Base-by-base conservation (phyloP, 2,888 invertebrate genomes). In the Molorchus minor region DNA sequence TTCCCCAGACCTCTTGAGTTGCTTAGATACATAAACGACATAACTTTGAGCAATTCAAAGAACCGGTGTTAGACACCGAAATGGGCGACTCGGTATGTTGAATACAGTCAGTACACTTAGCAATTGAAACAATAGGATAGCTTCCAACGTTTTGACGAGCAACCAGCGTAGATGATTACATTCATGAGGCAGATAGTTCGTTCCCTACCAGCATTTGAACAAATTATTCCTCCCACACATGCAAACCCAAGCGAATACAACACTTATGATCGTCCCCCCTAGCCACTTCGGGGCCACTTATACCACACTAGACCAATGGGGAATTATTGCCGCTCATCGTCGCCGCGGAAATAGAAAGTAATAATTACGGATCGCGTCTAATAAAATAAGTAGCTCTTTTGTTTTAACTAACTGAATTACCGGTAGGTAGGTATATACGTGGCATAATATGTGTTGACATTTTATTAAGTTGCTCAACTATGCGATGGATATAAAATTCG, bases 211-310 rank as follows among this genome's bases (percentile, higher is more conserved):
- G 44, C 41, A 58, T 60, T 51, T 60, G 44, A 49, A 58, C 58
- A 62, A 68, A 65, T 66, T 64, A 68, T 68, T 65, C 68, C 69
- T 69, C 69, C 69, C 69, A 69, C 69, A 69, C 63, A 65, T 56
- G 55, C 40, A 36, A 49, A 58, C 45, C 59, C 61, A 62, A 55
- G 68, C 69, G 69, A 69, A 69, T 69, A 54, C 69, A 67, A 54
- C 61, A 68, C 68, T 63, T 64, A 64, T 66, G 67, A 61, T 47
- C 25, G 58, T 62, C 69, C 69, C 69, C 69, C 65, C 62, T 58
- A 58, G 41, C 41, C 38, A 44, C 54, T 45, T 56, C 54, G 64
- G 49, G 58, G 58, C 65, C 63, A 49, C 61, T 66, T 60, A 53
- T 61, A 54, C 15, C 51, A 45, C 49, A 47, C 45, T 59, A 64